phyloP scores from a whole-genome alignment of 2,888 invertebrate species.

The Tipula lateralis region DNA sequence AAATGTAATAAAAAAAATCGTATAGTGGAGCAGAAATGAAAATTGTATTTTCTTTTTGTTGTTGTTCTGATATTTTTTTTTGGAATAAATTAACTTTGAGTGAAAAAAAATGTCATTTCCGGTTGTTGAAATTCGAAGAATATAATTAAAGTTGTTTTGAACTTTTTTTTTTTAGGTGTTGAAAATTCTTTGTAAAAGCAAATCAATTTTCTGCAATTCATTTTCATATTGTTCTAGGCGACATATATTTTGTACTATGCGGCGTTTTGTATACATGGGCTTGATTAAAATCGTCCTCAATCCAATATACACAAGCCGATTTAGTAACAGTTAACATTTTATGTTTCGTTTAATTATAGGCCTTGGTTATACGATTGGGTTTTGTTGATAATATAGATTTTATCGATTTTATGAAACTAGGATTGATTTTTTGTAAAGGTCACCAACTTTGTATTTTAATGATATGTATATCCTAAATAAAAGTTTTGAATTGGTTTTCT shows the following conservation, averaged over 20 bases:
- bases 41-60: not conserved
- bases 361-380: too few relatives aligned
- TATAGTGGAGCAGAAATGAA: not conserved
- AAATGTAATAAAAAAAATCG: not conserved
- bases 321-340: not conserved
- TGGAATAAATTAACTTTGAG: constrained; percentile 4
- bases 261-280: too few relatives aligned
- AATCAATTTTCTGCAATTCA: not conserved
- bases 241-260: not conserved
- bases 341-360: not conserved
- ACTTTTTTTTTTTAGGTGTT: not conserved
- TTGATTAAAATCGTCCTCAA: too few relatives aligned
- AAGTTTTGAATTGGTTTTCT: too few relatives aligned
- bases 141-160: constrained; percentile 13
- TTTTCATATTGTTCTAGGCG: not conserved
- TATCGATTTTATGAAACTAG: not conserved
- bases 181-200: not conserved
- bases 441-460: not conserved
- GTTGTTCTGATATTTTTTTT: not conserved
- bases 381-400: not conserved
- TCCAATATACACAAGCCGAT: too few relatives aligned
- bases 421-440: not conserved
- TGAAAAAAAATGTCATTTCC: constrained; percentile 6
- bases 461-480: too few relatives aligned
- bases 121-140: not conserved